Base-by-base conservation (phyloP, 2,888 invertebrate species). In the Acanthopleura granulata region DNA sequence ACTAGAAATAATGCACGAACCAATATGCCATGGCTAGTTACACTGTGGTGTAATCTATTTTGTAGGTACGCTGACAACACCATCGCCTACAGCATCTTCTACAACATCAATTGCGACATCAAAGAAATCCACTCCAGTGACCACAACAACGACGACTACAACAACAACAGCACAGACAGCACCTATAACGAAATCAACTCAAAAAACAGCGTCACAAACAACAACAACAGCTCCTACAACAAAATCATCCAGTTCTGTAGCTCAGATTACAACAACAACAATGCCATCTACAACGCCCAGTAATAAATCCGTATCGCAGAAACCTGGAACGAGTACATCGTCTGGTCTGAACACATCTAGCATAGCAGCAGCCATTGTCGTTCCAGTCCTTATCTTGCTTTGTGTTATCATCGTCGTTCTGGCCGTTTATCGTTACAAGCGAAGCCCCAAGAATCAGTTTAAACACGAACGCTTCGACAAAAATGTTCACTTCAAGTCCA, bases 381-480 rank as follows among this genome's bases (percentile, higher is more conserved):
- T 84, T 18, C 77, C 85, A 18, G 81, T 86, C 12, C 81, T 85
- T 29, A 66, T 82, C 0, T 75, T 84, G 51, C 74, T 82, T 15
- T 29, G 81, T 22, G 74, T 76, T 22, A 77, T 80, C n/a, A 76
- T 81, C n/a, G 77, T 76, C 16, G 76, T 82, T 11, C 76, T 82
- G 11, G 80, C 76, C 29, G 76, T 82, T 62, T 76, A 82, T 22
- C 69, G 82, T 27, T 85, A 77, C 51, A 72, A 73, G 30, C 75
- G 77, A 0, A 69, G 30, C 0, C 50, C 61, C 29, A 49, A 50
- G 71, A 71, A 71, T 49, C 71, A 71, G 50, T 71, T 49, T 49
- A 71, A 71, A 71, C 71, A 71, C 71, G 50, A 71, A 18, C 71
- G 71, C 16, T 71, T 71, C 49, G 71, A 71, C 25, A 71, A 71